Evolutionary conservation across 2,113 vertebrate species (phyloP).

Genomic region (Anoura caudifer): DNA sequence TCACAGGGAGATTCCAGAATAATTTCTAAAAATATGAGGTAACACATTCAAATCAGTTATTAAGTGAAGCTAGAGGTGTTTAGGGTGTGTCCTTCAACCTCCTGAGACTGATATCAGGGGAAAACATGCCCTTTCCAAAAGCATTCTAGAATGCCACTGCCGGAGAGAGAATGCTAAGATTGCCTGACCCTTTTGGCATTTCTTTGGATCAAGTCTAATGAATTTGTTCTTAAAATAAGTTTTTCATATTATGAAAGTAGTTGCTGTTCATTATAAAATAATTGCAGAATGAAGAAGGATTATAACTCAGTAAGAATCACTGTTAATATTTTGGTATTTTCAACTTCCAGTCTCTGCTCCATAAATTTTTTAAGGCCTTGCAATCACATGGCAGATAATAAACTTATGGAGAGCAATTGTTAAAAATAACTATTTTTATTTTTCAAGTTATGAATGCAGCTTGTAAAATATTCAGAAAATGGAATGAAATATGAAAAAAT

Average conservation of each 20-base stretch:
- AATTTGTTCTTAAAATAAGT: slow-evolving; percentile 57
- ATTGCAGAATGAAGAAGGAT: slow-evolving; percentile 32
- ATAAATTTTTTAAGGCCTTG: slow-evolving; percentile 39
- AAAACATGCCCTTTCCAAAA: slow-evolving; percentile 66
- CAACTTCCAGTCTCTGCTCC: slow-evolving; percentile 25
- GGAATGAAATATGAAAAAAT: slow-evolving; percentile 24
- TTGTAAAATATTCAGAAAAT: background rate
- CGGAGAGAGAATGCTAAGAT: slow-evolving; percentile 47
- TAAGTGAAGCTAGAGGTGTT: slow-evolving; percentile 53
- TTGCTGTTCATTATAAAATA: slow-evolving; percentile 39
- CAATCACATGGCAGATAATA: slow-evolving; percentile 7
- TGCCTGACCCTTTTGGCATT: slow-evolving; percentile 57
- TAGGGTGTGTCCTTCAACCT: slow-evolving; percentile 45
- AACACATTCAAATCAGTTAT: slow-evolving; percentile 56
- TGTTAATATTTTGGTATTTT: slow-evolving; percentile 54
- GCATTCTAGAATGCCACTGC: slow-evolving; percentile 49
- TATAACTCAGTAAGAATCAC: slow-evolving; percentile 20
- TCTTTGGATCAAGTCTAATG: slow-evolving; percentile 65
- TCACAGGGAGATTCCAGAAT: slow-evolving; percentile 17
- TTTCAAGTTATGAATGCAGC: slow-evolving; percentile 28
- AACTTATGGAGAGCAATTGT: background rate
- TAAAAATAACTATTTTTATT: slow-evolving; percentile 35
- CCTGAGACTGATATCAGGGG: slow-evolving; percentile 28
- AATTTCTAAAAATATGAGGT: slow-evolving; percentile 53
- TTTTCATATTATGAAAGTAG: slow-evolving; percentile 48